Evolutionary conservation across 2,888 invertebrate genomes (phyloP).

Genomic region (Pollenia angustigena): DNA sequence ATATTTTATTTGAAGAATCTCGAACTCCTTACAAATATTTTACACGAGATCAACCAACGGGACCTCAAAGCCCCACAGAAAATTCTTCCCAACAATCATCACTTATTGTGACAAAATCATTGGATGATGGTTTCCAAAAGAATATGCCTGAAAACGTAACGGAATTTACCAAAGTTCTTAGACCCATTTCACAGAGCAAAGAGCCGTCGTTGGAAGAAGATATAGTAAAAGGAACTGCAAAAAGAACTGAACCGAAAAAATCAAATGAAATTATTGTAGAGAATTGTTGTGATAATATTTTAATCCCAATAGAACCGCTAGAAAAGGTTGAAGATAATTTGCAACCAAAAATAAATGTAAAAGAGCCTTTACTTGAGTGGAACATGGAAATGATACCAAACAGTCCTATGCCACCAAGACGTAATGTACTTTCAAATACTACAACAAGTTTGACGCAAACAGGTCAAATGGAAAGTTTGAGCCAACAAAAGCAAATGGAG

Average conservation of each 20-base stretch:
- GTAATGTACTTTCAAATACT: constrained; percentile 31
- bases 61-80: neutral
- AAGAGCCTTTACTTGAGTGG: constrained; percentile 57
- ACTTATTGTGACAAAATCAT: constrained; percentile 21
- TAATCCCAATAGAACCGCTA: neutral
- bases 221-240: neutral
- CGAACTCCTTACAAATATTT: constrained; percentile 63
- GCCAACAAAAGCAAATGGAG: constrained; percentile 78
- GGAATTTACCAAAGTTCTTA: constrained; percentile 66
- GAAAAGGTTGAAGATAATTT: constrained; percentile 3
- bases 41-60: constrained; percentile 31
- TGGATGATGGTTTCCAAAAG: constrained; percentile 61
- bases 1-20: constrained; percentile 64
- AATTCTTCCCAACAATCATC: constrained; percentile 11
- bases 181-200: constrained; percentile 40
- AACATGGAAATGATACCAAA: constrained; percentile 72
- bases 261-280: neutral
- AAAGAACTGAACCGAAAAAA: neutral
- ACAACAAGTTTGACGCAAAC: constrained; percentile 8
- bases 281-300: neutral
- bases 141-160: constrained; percentile 63
- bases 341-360: neutral
- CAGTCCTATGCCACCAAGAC: constrained; percentile 65
- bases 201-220: constrained; percentile 24
- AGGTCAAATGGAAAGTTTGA: constrained; percentile 60